phyloP scores from a whole-genome alignment of 2,113 vertebrate species.

The Neogale vison region DNA sequence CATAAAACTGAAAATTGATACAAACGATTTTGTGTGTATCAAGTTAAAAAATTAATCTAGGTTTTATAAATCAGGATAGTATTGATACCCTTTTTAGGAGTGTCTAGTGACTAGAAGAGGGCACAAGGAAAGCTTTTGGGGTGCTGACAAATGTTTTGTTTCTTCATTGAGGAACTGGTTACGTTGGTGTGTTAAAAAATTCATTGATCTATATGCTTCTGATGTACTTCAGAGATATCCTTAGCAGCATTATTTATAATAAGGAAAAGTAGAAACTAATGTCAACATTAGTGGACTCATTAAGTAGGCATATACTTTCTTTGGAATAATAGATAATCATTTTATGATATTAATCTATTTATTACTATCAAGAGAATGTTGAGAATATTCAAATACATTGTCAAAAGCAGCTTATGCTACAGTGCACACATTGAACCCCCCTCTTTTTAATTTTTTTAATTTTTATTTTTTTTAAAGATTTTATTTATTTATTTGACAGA shows the following conservation, averaged over 20 bases:
- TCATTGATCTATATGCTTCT: neutral
- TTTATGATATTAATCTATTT: slow-evolving; percentile 31
- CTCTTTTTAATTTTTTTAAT: no score
- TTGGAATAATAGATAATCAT: neutral
- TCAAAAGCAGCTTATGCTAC: neutral
- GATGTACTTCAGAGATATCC: neutral
- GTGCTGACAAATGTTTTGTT: neutral
- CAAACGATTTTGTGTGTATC: neutral
- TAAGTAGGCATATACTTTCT: slow-evolving; percentile 37
- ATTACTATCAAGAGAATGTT: neutral
- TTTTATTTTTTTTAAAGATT: no score
- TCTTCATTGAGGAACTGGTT: slow-evolving; percentile 29
- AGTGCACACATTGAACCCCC: neutral
- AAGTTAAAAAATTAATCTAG: neutral
- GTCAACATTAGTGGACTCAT: slow-evolving; percentile 21
- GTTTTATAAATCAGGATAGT: slow-evolving; percentile 11
- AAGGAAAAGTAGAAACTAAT: slow-evolving; percentile 9
- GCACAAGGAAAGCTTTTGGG: neutral
- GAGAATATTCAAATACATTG: neutral
- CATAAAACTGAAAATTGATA: slow-evolving; percentile 26
- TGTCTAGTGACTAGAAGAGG: neutral
- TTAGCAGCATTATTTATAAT: slow-evolving; percentile 26
- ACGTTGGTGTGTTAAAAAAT: slow-evolving; percentile 19
- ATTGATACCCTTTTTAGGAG: neutral
- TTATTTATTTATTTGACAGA: no score